Conservation (phyloP, 1,140 invertebrate species). For the Littorina saxatilis region DNA sequence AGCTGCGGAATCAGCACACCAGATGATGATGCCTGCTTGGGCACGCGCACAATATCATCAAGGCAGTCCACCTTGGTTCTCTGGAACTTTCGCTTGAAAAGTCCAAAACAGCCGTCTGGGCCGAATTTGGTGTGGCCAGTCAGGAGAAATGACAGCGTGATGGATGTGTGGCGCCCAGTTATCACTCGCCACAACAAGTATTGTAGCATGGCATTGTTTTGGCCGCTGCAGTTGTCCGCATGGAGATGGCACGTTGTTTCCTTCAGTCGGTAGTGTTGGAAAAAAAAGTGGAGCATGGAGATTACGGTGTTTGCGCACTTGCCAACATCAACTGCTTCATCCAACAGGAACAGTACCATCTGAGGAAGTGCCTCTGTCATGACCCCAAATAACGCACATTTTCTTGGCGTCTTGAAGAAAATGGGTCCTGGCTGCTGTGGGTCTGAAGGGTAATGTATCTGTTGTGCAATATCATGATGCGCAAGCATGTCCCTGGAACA, state of each 20-base stretch:
- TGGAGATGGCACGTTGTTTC: conserved; percentile 42
- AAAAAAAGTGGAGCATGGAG: conserved; percentile 43
- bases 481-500: not conserved
- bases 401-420: conserved; percentile 57
- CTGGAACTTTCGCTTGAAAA: conserved; percentile 32
- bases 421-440: conserved; percentile 57
- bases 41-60: conserved; percentile 26
- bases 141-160: conserved; percentile 26
- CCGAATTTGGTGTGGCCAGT: conserved; percentile 38
- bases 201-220: conserved; percentile 41
- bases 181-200: conserved; percentile 35
- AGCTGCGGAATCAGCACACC: conserved; percentile 43
- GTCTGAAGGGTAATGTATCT: conserved; percentile 53
- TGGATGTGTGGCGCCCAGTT: conserved; percentile 6
- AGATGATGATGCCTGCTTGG: conserved; percentile 17
- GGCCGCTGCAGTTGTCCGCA: conserved; percentile 46
- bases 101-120: conserved; percentile 35
- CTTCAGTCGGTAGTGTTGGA: conserved; percentile 43
- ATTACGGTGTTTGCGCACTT: conserved; percentile 53
- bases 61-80: conserved; percentile 31
- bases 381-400: conserved; percentile 57
- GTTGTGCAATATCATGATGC: conserved; percentile 50
- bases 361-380: conserved; percentile 41
- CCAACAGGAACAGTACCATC: conserved; percentile 49
- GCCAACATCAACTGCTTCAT: conserved; percentile 46